These are phyloP conservation scores for Pseudomyrmex pallidus DNA, from an alignment of 1,140 invertebrate species.

Conservation along the genomic window DNA sequence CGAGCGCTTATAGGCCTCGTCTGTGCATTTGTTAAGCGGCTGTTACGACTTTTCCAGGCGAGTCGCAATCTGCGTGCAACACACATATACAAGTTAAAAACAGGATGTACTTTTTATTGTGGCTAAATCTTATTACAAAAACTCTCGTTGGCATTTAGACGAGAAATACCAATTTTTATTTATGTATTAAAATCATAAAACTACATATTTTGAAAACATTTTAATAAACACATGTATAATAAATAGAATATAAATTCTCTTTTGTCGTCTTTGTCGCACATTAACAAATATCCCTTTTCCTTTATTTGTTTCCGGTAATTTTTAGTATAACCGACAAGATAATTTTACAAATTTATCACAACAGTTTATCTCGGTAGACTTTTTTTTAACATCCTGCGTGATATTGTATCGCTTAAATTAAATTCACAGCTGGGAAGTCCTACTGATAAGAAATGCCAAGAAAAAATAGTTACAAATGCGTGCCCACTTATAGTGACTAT, in stretches of 20 bases:
- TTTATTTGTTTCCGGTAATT: no score
- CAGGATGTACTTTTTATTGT: neutral
- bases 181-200: neutral
- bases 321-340: no score
- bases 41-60: constrained; percentile 42
- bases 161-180: no score
- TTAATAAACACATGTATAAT: neutral
- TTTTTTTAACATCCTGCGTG: constrained; percentile 64
- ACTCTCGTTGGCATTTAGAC: no score
- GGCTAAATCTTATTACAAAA: no score
- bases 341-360: constrained; percentile 2
- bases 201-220: neutral
- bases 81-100: no score
- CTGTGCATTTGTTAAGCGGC: constrained; percentile 60
- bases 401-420: constrained; percentile 52
- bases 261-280: neutral
- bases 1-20: constrained; percentile 44
- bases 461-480: constrained; percentile 22
- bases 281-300: neutral
- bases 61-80: no score
- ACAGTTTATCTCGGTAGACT: constrained; percentile 34
- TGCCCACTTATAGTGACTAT: constrained; percentile 3
- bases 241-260: constrained; percentile 10
- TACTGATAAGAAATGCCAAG: constrained; percentile 45
- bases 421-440: constrained; percentile 32